phyloP scores from a whole-genome alignment of 2,888 invertebrate species.

The Palloptera scutellata region DNA sequence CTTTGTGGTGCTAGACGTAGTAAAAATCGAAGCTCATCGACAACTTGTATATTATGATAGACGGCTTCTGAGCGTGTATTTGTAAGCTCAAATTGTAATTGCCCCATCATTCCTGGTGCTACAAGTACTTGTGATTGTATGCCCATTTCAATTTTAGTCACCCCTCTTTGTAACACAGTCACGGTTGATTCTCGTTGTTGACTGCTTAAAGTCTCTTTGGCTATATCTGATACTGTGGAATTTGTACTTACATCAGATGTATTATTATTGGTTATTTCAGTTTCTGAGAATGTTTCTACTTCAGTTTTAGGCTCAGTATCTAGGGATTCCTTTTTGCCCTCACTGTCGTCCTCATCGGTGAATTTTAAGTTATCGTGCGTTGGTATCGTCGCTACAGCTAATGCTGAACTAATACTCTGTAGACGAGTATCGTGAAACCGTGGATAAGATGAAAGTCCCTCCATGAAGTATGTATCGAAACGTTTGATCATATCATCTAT shows the following conservation, averaged over 20 bases:
- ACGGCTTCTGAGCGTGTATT: conserved; percentile 72
- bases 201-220: conserved; percentile 18
- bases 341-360: conserved; percentile 42
- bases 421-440: conserved; percentile 30
- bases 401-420: conserved; percentile 31
- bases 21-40: conserved; percentile 69
- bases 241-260: conserved; percentile 41
- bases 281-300: conserved; percentile 58
- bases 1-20: conserved; percentile 67
- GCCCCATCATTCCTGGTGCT: conserved; percentile 56
- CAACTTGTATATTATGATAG: conserved; percentile 69
- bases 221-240: conserved; percentile 23
- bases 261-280: conserved; percentile 44
- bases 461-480: conserved; percentile 52
- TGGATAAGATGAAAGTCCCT: conserved; percentile 41
- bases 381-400: conserved; percentile 23
- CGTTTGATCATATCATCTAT: conserved; percentile 58
- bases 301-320: conserved; percentile 47
- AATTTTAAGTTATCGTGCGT: conserved; percentile 52
- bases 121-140: conserved; percentile 65
- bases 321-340: conserved; percentile 32
- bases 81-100: conserved; percentile 76
- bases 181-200: conserved; percentile 29
- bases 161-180: conserved; percentile 49
- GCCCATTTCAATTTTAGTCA: conserved; percentile 65